Evolutionary conservation across 2,113 vertebrate genomes (phyloP).

Genomic region (Girardinichthys multiradiatus): DNA sequence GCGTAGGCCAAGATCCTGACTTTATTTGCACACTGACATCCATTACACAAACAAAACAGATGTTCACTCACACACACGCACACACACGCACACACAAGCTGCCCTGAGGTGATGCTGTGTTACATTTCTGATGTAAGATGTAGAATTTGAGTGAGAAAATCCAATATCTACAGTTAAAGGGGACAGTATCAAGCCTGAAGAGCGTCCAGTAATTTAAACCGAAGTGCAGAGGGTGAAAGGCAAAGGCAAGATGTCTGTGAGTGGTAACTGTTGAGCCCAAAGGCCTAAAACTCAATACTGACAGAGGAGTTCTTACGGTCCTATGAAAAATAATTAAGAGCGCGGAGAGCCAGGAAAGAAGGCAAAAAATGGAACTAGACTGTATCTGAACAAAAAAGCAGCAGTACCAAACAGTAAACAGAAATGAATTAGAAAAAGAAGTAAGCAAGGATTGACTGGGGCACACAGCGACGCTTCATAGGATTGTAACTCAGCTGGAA

Average conservation of each 20-base stretch:
- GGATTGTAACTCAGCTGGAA: constrained; percentile 23
- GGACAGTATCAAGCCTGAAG: constrained; percentile 63
- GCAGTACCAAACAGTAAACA: constrained; percentile 35
- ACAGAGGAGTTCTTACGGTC: constrained; percentile 50
- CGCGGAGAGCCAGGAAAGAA: constrained; percentile 35
- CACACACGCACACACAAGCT: constrained; percentile 23
- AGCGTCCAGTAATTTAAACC: constrained; percentile 66
- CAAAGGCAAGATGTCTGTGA: constrained; percentile 52
- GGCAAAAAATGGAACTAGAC: constrained; percentile 43
- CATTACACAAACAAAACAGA: constrained; percentile 63
- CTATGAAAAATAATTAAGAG: constrained; percentile 55
- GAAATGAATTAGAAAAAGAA: constrained; percentile 38
- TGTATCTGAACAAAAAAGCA: constrained; percentile 38
- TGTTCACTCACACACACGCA: constrained; percentile 15
- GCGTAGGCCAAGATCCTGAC: constrained; percentile 63
- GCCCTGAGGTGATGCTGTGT: constrained; percentile 51
- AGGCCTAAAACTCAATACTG: constrained; percentile 58
- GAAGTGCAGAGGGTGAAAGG: constrained; percentile 47
- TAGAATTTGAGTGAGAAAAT: constrained; percentile 62
- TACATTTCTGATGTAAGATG: constrained; percentile 59
- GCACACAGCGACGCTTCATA: constrained; percentile 10
- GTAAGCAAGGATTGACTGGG: constrained; percentile 12
- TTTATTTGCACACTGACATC: constrained; percentile 70
- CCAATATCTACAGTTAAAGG: constrained; percentile 69
- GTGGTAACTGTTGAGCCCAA: constrained; percentile 52